A percentile compares a stretch with the other conserved stretches of the same genome.
These are phyloP conservation scores for Glandiceps talaboti DNA, from an alignment of 53 echinoderm and acorn worm genomes.

Conservation along the genomic window DNA sequence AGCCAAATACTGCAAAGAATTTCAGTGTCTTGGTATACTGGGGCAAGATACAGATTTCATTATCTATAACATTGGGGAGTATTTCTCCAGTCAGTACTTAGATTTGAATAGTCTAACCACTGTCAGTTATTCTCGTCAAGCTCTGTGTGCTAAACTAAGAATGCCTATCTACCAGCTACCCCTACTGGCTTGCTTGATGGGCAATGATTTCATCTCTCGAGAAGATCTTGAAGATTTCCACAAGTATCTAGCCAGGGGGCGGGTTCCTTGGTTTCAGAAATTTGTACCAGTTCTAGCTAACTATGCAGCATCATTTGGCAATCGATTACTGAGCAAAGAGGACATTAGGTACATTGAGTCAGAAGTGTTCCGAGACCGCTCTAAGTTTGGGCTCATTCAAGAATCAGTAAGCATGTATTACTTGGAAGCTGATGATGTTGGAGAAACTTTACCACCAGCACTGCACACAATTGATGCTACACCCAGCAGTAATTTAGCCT, in stretches of 20 bases:
- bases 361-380: not conserved
- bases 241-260: not conserved
- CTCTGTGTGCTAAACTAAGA: conserved; percentile 29
- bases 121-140: conserved; percentile 26
- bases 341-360: conserved; percentile 7
- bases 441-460: too few species aligned
- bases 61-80: conserved; percentile 37
- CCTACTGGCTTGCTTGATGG: conserved; percentile 46
- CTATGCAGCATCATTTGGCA: conserved; percentile 2
- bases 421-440: not conserved
- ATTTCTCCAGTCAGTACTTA: conserved; percentile 17
- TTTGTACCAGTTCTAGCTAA: conserved; percentile 10
- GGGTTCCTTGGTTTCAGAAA: not conserved
- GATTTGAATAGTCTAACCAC: conserved; percentile 10
- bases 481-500: too few species aligned
- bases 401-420: not conserved
- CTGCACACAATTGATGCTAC: too few species aligned
- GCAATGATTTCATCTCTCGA: conserved; percentile 33
- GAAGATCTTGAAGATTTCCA: conserved; percentile 24
- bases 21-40: conserved; percentile 32
- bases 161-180: conserved; percentile 31
- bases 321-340: conserved; percentile 1
- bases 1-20: conserved; percentile 22
- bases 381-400: not conserved
- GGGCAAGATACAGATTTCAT: conserved; percentile 56